Evolutionary conservation across 2,888 invertebrate species (phyloP).

Genomic region (Netelia melanura): DNA sequence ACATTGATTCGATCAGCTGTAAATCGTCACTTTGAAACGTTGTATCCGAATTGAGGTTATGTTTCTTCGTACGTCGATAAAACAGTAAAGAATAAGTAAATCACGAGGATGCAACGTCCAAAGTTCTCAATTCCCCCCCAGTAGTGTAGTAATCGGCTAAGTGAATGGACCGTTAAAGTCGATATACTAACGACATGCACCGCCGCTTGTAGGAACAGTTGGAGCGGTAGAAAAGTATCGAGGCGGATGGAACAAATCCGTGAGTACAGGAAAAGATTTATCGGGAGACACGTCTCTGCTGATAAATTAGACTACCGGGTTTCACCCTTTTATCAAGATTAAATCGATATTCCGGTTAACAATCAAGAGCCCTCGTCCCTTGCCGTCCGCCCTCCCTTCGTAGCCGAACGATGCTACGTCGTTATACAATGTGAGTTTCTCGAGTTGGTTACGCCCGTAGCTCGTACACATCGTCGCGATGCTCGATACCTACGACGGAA

Average conservation of each 20-base stretch:
- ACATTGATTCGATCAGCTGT: no score
- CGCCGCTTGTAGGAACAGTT: slow-evolving; percentile 58
- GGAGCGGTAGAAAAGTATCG: slow-evolving; percentile 76
- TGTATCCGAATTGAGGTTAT: not conserved
- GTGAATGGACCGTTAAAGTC: slow-evolving; percentile 68
- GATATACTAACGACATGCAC: slow-evolving; percentile 71
- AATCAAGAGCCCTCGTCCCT: slow-evolving; percentile 63
- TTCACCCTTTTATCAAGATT: slow-evolving; percentile 81
- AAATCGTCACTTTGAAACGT: no score
- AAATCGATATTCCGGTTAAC: slow-evolving; percentile 79
- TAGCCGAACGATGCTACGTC: slow-evolving; percentile 4
- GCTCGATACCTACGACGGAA: slow-evolving; percentile 1
- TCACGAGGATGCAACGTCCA: slow-evolving; percentile 28
- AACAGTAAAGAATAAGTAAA: slow-evolving; percentile 25
- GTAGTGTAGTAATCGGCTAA: slow-evolving; percentile 66
- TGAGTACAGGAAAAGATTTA: slow-evolving; percentile 68
- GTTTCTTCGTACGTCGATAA: not conserved
- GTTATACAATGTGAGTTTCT: slow-evolving; percentile 47
- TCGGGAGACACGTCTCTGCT: slow-evolving; percentile 71
- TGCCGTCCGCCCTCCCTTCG: slow-evolving; percentile 16
- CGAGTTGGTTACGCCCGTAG: slow-evolving; percentile 15
- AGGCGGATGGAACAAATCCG: slow-evolving; percentile 71
- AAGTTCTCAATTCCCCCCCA: slow-evolving; percentile 55
- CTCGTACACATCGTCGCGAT: slow-evolving; percentile 6
- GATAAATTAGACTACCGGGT: slow-evolving; percentile 78